Base-by-base conservation (phyloP, 2,113 vertebrate species). In the Pundamilia nyererei region DNA sequence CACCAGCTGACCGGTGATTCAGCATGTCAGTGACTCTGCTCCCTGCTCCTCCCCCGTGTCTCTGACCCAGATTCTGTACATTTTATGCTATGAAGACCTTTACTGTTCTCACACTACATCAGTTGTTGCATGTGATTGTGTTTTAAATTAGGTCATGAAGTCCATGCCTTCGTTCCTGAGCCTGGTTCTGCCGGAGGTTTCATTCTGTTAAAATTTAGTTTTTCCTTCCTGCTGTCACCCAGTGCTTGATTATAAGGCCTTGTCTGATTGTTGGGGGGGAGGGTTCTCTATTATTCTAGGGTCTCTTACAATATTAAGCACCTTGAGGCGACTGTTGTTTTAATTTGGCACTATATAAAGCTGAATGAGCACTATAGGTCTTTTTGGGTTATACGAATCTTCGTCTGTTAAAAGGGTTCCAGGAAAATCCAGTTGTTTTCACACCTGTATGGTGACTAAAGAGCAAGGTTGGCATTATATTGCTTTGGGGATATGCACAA, bases 1-100 rank as follows among this genome's bases (percentile, higher is more conserved):
- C 92, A 88, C 79, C 92, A 92, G 93, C 94, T 92, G 92, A 94
- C 83, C 62, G 35, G 35, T 92, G 90, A 93, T 91, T 91, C 92
- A 92, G 90, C 89, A 42, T 56, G 80, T 91, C 60, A 40, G 55
- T 79, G 81, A 84, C 81, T 83, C 47, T 68, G 77, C 60, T 79
- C 62, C 56, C 60, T 7, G 80, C 75, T 53, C 85, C 31, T 29
- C 79, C 80, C 81, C 17, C 6, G 0, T 7, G 21, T 62, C 55
- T 56, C 68, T 89, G 87, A 90, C 90, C 80, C 89, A 91, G 47
- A 92, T 90, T 83, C n/a, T 14, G 40, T 15, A 31, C 72, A 62
- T 56, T 47, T 68, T 33, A 1, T 13, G 17, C 40, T 35, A 38
- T 55, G 56, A 90, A 83, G 14, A 56, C 47, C 14, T 24, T 51